Evolutionary conservation across 2,888 invertebrate genomes (phyloP), one percentile per base, ranked within the genome.

Genomic region (Orthosia gothica): DNA sequence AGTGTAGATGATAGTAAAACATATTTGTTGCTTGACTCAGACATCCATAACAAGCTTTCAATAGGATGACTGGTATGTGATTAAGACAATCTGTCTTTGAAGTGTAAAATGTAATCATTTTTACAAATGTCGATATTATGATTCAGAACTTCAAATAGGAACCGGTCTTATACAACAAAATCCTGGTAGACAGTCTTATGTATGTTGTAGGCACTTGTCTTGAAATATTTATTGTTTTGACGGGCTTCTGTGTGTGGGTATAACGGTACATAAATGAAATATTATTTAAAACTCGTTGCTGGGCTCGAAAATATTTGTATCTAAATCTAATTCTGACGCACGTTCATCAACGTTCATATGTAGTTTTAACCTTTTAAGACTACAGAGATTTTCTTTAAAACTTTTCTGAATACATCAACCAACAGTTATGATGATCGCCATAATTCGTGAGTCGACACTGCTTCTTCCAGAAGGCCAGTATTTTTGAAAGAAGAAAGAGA

Each of bases 121-220:
- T 66, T n/a, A 59, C 26, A 70, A 66, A 62, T 62, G 63, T 64
- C 58, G 45, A 62, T 70, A 73, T 32, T 45, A 74, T 83, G 73
- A 80, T 63, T 76, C 70, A 83, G 32, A 59, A 59, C 54, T 40
- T 66, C 57, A 71, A 76, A 76, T 73, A 79, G 62, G 13, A 63
- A 16, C 23, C 12, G n/a, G n/a, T 73, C 12, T 65, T 68, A 15
- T 32, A 50, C 50, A 75, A 61, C 32, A 23, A 26, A 54, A 50
- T 68, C 13, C 45, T 67, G 32, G 26, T 62, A 47, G n/a, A 16
- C 20, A 13, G 16, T 62, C 2, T 54, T 69, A 54, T 32, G 68
- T 47, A 15, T 59, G 7, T 59, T 67, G 59, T 64, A 69, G n/a
- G 20, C 26, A 64, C 45, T 65, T 65, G 52, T 61, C 45, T 70